These are phyloP conservation scores for Latheticus oryzae DNA, from an alignment of 2,888 invertebrate species.

Conservation along the genomic window DNA sequence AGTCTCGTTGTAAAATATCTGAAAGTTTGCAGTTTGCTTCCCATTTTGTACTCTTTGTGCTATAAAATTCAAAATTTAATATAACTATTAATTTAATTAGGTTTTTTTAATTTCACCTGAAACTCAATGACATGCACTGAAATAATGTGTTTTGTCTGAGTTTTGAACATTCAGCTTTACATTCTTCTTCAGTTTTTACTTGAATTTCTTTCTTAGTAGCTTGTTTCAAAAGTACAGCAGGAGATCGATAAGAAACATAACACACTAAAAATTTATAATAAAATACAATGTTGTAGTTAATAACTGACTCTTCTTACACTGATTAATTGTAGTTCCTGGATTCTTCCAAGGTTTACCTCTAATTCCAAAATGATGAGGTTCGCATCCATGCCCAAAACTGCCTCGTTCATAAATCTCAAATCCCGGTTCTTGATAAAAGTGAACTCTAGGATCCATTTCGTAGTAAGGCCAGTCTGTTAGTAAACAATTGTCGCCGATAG, in stretches of 20 bases:
- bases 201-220: conserved; percentile 76
- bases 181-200: conserved; percentile 74
- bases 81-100: conserved; percentile 10
- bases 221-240: conserved; percentile 75
- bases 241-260: conserved; percentile 82
- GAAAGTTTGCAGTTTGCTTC: conserved; percentile 80
- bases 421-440: conserved; percentile 72
- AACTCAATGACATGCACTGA: conserved; percentile 83
- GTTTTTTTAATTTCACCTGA: conserved; percentile 65
- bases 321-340: conserved; percentile 54
- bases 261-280: conserved; percentile 80
- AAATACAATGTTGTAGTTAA: neutral
- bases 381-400: conserved; percentile 85
- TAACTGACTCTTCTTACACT: conserved; percentile 56
- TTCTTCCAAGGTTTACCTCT: conserved; percentile 55
- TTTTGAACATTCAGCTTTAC: conserved; percentile 76
- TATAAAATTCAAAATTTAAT: conserved; percentile 46
- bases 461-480: conserved; percentile 79
- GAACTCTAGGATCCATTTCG: conserved; percentile 72
- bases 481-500: conserved; percentile 80
- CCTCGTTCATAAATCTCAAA: conserved; percentile 85
- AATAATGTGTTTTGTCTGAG: conserved; percentile 70
- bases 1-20: conserved; percentile 81
- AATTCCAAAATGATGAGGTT: conserved; percentile 71
- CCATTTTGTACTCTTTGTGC: conserved; percentile 49